Evolutionary conservation across 2,113 vertebrate species (phyloP), one percentile per base, ranked within the genome.

Genomic region (Corydoras sp.): DNA sequence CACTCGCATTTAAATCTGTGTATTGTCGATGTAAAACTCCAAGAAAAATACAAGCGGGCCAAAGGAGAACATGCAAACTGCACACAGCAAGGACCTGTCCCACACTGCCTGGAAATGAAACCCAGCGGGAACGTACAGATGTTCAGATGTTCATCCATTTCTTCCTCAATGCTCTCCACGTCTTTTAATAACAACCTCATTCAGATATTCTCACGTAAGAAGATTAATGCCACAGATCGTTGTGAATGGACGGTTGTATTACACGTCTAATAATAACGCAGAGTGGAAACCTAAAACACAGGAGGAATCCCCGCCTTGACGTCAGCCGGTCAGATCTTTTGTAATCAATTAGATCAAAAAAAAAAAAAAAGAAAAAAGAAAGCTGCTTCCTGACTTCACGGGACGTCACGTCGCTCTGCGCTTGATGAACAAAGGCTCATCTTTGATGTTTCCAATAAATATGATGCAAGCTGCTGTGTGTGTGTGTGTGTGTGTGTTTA

Each of bases 241-340:
- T 2, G 2, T 62, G 62, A 70, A 69, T 64, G 66, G 66, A 50
- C 50, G 62, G 43, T 18, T 62, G 67, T 69, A 64, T 55, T 49
- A 62, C 50, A 15, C 1, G 9, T 69, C 50, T 69, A 60, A 67
- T 66, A 61, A 68, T 73, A 73, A 60, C 43, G 9, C 56, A n/a
- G 62, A 49, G 62, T 13, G 29, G 76, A 70, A 77, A 77, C 15
- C 50, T 4, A 59, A 74, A 62, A 74, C 76, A 68, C 31, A 32
- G 61, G 43, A 65, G 62, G 54, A 58, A 55, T 60, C 43, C 32
- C 11, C 32, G 31, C 24, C 24, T 50, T 71, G 68, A 74, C 72
- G 72, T 78, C 76, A 77, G 35, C 5, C 9, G 4, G 68, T 31
- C 8, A 31, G 29, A 13, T n/a, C 59, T 68, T 74, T 71, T 78